A percentile compares a stretch with the other conserved stretches of the same genome.
These are phyloP conservation scores for Centroberyx gerrardi DNA, from an alignment of 2,797 vertebrate genomes.

Conservation along the genomic window DNA sequence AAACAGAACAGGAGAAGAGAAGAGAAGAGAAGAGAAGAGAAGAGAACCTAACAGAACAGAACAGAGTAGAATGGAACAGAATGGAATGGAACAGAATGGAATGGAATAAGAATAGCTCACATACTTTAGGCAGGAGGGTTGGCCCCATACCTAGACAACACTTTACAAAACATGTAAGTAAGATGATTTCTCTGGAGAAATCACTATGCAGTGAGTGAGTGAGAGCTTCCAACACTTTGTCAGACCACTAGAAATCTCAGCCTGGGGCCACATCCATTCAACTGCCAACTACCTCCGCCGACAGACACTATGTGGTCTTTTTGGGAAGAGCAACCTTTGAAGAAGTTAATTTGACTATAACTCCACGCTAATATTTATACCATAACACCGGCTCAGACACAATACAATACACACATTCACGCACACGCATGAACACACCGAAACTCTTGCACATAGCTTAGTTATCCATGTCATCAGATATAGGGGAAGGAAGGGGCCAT, in stretches of 20 bases:
- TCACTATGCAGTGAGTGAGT: constrained; percentile 24
- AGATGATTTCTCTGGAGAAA: constrained; percentile 19
- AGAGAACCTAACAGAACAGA: background rate
- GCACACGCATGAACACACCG: constrained; percentile 48
- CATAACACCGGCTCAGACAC: constrained; percentile 30
- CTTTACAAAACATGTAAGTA: constrained; percentile 21
- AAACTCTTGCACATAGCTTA: constrained; percentile 42
- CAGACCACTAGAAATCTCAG: constrained; percentile 59
- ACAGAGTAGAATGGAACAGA: background rate
- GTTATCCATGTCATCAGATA: constrained; percentile 64
- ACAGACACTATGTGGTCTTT: constrained; percentile 67
- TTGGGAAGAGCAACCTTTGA: constrained; percentile 54
- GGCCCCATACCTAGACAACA: background rate
- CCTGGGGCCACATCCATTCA: constrained; percentile 60
- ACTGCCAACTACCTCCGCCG: constrained; percentile 55
- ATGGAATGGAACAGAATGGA: background rate
- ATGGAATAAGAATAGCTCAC: background rate
- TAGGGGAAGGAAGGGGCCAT: constrained; percentile 28
- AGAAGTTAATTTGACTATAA: constrained; percentile 42
- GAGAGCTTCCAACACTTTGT: constrained; percentile 62
- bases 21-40: background rate
- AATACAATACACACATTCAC: constrained; percentile 23
- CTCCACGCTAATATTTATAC: constrained; percentile 34
- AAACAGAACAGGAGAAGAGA: background rate
- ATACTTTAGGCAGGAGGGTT: background rate